Evolutionary conservation across 2,113 vertebrate genomes (phyloP).

Genomic region (Thermophis baileyi): DNA sequence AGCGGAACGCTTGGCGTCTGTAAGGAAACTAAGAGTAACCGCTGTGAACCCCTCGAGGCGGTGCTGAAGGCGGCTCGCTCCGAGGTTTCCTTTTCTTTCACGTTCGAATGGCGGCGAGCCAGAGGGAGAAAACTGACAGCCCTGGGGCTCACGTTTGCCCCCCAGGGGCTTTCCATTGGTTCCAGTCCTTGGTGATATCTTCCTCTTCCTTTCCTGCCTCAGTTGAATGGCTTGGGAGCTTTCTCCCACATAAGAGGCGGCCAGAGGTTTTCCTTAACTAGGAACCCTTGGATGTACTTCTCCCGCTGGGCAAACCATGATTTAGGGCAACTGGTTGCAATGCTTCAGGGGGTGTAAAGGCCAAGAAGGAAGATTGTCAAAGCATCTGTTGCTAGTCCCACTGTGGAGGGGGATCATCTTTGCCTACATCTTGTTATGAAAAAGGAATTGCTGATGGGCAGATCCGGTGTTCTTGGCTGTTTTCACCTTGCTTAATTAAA

Average conservation of each 20-base stretch:
- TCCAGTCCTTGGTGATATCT: not conserved
- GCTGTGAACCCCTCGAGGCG: not conserved
- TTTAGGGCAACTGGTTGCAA: not conserved
- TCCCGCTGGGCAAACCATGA: not conserved
- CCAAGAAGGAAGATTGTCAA: not conserved
- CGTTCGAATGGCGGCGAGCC: not conserved
- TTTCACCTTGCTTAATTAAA: not conserved
- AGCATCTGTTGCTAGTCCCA: conserved; percentile 6
- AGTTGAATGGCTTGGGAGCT: not conserved
- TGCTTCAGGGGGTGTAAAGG: not conserved
- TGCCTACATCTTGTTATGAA: not conserved
- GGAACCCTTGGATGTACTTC: not conserved
- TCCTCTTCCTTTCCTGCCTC: not conserved
- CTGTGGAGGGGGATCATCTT: no score
- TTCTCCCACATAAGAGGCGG: not conserved
- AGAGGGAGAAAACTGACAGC: not conserved
- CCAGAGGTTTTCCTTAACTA: not conserved
- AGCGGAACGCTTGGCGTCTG: not conserved
- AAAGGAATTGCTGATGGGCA: not conserved
- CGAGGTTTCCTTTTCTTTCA: not conserved
- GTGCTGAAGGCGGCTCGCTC: not conserved
- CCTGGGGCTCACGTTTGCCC: not conserved
- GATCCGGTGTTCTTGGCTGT: not conserved
- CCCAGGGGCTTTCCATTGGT: not conserved
- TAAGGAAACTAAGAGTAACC: not conserved